Percentiles rank a stretch among this genome's conserved stretches.
Conservation (phyloP, 2,113 vertebrate species). For the Trichechus manatus region DNA sequence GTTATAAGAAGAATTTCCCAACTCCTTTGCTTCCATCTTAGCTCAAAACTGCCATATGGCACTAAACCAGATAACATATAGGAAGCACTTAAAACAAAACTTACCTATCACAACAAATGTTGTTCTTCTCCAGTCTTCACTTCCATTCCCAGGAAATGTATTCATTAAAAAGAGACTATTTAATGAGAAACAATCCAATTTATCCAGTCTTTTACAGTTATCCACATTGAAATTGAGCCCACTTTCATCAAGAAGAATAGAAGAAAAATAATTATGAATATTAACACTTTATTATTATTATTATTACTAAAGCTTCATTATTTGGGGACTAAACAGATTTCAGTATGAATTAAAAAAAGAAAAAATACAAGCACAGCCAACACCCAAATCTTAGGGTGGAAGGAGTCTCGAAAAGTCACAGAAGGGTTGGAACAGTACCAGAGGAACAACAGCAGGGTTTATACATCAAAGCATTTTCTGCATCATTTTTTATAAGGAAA, state of each 20-base stretch:
- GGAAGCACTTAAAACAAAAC: neutral
- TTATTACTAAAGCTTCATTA: neutral
- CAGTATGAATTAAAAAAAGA: neutral
- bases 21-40: conserved; percentile 10
- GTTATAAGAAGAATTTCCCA: conserved; percentile 56
- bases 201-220: conserved; percentile 23
- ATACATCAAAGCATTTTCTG: neutral
- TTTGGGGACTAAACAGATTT: neutral
- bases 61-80: neutral
- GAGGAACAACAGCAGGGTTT: neutral
- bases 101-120: conserved; percentile 34
- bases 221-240: neutral
- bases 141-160: neutral
- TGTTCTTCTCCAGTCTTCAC: neutral
- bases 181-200: neutral
- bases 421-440: neutral
- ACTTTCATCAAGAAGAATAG: neutral
- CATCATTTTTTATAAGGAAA: conserved; percentile 48
- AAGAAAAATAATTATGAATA: conserved; percentile 22
- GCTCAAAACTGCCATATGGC: conserved; percentile 44
- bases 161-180: neutral
- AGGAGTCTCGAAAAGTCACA: neutral
- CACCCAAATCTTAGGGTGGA: neutral
- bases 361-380: neutral
- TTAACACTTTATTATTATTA: neutral